Evolutionary conservation across 1,140 invertebrate species (phyloP).

Genomic region (Drosophila mayri): DNA sequence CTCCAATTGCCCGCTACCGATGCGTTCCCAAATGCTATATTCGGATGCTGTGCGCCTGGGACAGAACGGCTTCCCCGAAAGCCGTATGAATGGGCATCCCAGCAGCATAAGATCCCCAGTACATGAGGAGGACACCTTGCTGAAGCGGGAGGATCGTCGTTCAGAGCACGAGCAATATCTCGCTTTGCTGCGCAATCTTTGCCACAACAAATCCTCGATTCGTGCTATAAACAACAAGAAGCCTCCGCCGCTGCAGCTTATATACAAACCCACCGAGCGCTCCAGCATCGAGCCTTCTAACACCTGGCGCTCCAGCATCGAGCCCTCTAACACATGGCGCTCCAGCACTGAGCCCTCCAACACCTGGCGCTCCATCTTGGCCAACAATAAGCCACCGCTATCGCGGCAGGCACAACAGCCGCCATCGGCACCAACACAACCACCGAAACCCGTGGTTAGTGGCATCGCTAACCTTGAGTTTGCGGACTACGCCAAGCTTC

Average conservation of each 20-base stretch:
- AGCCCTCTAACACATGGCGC: no score
- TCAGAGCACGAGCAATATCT: conserved; percentile 54
- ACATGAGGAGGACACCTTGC: conserved; percentile 21
- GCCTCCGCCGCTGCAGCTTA: neutral
- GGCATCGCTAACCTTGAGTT: neutral
- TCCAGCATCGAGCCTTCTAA: neutral
- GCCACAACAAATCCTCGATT: neutral
- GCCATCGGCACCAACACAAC: no score
- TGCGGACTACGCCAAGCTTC: conserved; percentile 18
- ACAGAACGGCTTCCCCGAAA: conserved; percentile 47
- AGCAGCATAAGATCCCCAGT: neutral
- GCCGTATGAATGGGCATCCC: conserved; percentile 19
- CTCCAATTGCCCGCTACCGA: neutral
- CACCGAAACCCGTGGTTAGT: neutral
- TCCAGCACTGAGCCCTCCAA: no score
- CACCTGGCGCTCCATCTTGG: neutral
- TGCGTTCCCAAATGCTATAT: conserved; percentile 40
- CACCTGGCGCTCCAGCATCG: neutral
- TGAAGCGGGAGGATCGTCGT: conserved; percentile 40
- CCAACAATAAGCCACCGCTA: neutral
- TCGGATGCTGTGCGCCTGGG: conserved; percentile 62
- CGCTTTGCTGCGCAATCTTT: conserved; percentile 40
- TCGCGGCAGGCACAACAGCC: neutral
- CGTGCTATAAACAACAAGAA: neutral
- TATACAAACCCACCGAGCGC: neutral